These are phyloP conservation scores for Malurus cyaneus DNA, from an alignment of 2,113 vertebrate genomes.

Conservation along the genomic window DNA sequence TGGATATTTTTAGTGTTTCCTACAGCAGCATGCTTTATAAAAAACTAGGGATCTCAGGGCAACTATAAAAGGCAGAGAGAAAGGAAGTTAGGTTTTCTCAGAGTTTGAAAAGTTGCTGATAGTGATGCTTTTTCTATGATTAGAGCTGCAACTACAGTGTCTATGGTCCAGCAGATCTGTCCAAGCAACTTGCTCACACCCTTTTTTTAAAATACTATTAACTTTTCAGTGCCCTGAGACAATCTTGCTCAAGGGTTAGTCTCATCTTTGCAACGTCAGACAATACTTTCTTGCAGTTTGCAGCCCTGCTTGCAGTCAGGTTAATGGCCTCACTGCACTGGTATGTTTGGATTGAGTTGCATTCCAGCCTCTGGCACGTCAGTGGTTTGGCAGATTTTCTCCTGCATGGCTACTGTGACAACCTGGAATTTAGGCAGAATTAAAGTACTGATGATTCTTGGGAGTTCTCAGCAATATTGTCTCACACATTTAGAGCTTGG, in stretches of 20 bases:
- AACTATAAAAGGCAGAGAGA: background rate
- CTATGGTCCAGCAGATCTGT: background rate
- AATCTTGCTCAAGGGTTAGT: background rate
- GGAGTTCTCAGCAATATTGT: background rate
- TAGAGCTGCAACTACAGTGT: background rate
- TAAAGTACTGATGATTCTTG: background rate
- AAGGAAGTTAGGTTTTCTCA: background rate
- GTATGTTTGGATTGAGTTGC: background rate
- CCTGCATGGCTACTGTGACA: background rate
- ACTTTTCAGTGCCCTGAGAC: background rate
- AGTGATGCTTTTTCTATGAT: background rate
- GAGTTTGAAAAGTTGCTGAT: background rate
- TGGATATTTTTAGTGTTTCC: slow-evolving; percentile 43
- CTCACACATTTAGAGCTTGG: background rate
- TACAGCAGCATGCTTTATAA: slow-evolving; percentile 19
- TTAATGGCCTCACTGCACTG: background rate
- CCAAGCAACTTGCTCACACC: background rate
- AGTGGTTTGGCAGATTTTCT: background rate
- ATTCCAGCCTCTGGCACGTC: background rate
- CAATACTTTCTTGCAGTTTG: background rate
- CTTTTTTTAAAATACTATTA: background rate
- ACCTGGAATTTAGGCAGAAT: background rate
- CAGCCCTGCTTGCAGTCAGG: background rate
- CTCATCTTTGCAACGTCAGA: background rate
- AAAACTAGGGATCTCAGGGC: background rate